Evolutionary conservation across 2,888 invertebrate species (phyloP).

Genomic region (Villa cingulata): DNA sequence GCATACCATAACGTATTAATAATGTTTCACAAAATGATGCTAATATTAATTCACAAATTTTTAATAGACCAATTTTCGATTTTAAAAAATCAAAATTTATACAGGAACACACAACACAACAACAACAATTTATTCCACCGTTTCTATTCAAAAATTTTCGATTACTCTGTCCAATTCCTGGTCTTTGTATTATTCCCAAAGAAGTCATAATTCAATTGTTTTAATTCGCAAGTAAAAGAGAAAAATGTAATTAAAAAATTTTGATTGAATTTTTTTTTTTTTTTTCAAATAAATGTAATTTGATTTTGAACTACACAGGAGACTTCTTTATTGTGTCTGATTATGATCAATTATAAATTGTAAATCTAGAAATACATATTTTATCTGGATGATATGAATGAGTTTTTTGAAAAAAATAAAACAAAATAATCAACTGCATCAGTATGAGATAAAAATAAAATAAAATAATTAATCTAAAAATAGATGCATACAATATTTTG

Average conservation of each 20-base stretch:
- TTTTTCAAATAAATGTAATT: no score
- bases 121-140: constrained; percentile 54
- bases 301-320: no score
- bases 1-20: constrained; percentile 62
- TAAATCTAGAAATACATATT: no score
- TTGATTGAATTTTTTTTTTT: no score
- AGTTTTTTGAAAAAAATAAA: no score
- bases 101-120: constrained; percentile 65
- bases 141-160: constrained; percentile 14
- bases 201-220: no score
- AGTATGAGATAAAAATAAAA: constrained; percentile 2
- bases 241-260: no score
- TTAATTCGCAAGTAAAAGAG: no score
- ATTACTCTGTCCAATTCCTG: neutral
- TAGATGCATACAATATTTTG: neutral
- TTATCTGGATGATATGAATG: no score
- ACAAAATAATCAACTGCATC: no score
- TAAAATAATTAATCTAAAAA: constrained; percentile 1
- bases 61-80: constrained; percentile 57
- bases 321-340: no score
- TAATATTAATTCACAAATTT: constrained; percentile 59
- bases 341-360: no score
- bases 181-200: constrained; percentile 24
- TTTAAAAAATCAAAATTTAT: constrained; percentile 62
- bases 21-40: constrained; percentile 73